Base-by-base conservation (phyloP, 2,888 invertebrate genomes). In the Caenorhabditis drosophilae region DNA sequence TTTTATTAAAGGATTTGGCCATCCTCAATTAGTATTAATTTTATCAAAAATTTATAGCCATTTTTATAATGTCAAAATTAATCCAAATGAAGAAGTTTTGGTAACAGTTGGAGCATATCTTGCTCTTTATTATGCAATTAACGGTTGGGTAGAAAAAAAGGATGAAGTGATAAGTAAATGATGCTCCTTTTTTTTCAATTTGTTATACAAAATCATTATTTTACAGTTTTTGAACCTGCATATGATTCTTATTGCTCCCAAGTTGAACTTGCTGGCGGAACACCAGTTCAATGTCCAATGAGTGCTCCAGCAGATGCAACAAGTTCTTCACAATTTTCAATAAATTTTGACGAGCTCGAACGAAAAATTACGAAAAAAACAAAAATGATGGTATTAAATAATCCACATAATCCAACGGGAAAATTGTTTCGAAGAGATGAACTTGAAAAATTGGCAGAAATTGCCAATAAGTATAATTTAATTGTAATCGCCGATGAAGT, bases 191-290 rank as follows among this genome's bases (percentile, higher is more conserved):
- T 27, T 40, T 41, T 4, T 31, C 2, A 16, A 23, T 36, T 36
- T 36, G 11, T 35, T 4, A 36, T 9, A 36, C 36, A n/a, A 31
- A 31, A 31, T 31, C 31, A 7, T 20, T 12, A 18, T 44, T 20
- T 70, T 77, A 42, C 49, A 80, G 79, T 98, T 23, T 93, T 98
- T 70, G 98, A 98, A 84, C 98, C 98, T 0, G 97, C 90, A 86
- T 99, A 94, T 84, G 98, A 98, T 85, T 97, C 96, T 83, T 98
- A 98, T 82, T 92, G 91, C 74, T 93, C 94, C 1, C 94, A 97
- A 91, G 91, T 95, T 15, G 88, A 87, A 73, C 89, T 89, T 77
- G 93, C 93, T 1, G 92, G 93, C 1, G 98, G 95, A 0, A 86
- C 88, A 16, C 90, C 93, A 0, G 90, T 88, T 67, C 96, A 91